A percentile compares a stretch with the other conserved stretches of the same genome.
Conservation (phyloP, 2,888 invertebrate species). For the Drosophila tripunctata region DNA sequence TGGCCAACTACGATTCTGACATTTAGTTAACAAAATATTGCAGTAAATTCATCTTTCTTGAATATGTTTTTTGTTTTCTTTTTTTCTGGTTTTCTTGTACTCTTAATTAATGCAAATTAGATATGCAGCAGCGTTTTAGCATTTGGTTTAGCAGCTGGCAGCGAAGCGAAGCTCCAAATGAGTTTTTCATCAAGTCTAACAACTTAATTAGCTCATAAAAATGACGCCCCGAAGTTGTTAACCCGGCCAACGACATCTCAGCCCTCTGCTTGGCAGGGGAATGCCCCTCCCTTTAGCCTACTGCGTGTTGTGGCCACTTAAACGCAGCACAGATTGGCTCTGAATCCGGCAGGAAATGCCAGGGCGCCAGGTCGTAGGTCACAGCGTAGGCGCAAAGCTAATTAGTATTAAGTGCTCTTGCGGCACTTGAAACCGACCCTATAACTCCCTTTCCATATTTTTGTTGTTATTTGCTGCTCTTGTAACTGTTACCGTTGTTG, state of each 20-base stretch:
- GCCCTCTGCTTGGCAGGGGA: no score
- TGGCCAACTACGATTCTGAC: slow-evolving; percentile 13
- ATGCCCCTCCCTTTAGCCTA: not conserved
- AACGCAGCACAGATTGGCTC: slow-evolving; percentile 75
- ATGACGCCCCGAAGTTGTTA: slow-evolving; percentile 73
- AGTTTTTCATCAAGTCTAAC: slow-evolving; percentile 80
- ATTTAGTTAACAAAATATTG: slow-evolving; percentile 2
- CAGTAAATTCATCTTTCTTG: slow-evolving; percentile 25
- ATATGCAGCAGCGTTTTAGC: slow-evolving; percentile 53
- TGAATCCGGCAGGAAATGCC: slow-evolving; percentile 58
- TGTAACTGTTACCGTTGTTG: slow-evolving; percentile 21
- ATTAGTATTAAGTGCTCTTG: slow-evolving; percentile 80
- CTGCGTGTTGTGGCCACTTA: slow-evolving; percentile 77
- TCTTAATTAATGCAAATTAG: slow-evolving; percentile 78
- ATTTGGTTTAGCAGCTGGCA: slow-evolving; percentile 26
- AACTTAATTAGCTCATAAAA: slow-evolving; percentile 80
- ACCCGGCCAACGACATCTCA: slow-evolving; percentile 52
- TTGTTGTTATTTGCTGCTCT: slow-evolving; percentile 10
- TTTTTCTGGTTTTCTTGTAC: not conserved
- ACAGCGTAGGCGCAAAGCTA: slow-evolving; percentile 78
- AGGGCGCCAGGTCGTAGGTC: slow-evolving; percentile 71
- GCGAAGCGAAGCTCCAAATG: slow-evolving; percentile 58
- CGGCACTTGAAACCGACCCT: slow-evolving; percentile 68
- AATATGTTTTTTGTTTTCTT: not conserved
- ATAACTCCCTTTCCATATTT: slow-evolving; percentile 3